These are phyloP conservation scores for Hypolimnas misippus DNA, from an alignment of 2,888 invertebrate genomes.

Conservation along the genomic window DNA sequence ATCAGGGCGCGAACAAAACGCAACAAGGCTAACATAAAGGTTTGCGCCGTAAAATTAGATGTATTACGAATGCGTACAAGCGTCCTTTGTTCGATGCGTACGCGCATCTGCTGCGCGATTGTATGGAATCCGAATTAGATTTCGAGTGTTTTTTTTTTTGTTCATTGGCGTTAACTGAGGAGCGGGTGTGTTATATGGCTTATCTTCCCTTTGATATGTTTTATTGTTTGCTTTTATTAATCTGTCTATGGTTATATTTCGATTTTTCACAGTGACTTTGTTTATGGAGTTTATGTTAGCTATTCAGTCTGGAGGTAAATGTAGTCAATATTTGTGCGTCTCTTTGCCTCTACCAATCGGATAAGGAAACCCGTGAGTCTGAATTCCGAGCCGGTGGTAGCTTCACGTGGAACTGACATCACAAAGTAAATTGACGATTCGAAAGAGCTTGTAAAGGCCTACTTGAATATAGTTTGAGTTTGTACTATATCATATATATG, in stretches of 20 bases:
- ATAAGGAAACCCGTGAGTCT: too few relatives aligned
- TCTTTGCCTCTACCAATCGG: too few relatives aligned
- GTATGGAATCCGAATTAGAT: slow-evolving; percentile 72
- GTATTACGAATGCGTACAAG: slow-evolving; percentile 65
- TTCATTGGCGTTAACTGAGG: slow-evolving; percentile 31
- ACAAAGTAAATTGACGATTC: too few relatives aligned
- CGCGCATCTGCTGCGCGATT: slow-evolving; percentile 73
- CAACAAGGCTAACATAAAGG: slow-evolving; percentile 48
- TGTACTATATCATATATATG: too few relatives aligned
- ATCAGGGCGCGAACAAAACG: slow-evolving; percentile 71
- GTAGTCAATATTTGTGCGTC: too few relatives aligned
- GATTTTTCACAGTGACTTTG: too few relatives aligned
- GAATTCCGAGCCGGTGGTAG: too few relatives aligned
- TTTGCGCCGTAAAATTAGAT: slow-evolving; percentile 62
- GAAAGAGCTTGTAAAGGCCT: too few relatives aligned
- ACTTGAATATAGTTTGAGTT: too few relatives aligned
- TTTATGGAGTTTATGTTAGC: not conserved
- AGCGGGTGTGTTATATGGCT: slow-evolving; percentile 27
- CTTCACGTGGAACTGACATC: too few relatives aligned
- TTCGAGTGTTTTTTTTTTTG: slow-evolving; percentile 53
- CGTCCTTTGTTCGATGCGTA: slow-evolving; percentile 63
- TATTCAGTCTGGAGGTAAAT: not conserved
- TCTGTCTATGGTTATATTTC: not conserved
- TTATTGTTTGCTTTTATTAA: slow-evolving; percentile 1
- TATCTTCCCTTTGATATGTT: slow-evolving; percentile 31